Conservation (phyloP, 2,888 invertebrate species). For the Abrostola triplasia region DNA sequence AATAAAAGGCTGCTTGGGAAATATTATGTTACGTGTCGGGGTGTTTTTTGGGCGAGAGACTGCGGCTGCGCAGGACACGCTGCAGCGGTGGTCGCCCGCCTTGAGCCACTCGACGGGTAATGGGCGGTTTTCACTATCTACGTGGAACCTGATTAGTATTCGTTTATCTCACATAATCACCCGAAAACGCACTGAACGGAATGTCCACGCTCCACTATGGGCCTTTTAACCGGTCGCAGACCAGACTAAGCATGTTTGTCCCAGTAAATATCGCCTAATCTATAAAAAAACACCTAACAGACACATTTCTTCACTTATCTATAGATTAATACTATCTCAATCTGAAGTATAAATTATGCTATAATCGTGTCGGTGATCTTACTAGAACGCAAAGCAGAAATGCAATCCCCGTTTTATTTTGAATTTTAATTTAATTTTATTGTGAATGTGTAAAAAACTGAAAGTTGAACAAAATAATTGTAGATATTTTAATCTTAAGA, state of each 20-base stretch:
- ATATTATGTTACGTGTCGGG: constrained; percentile 87
- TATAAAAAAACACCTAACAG: constrained; percentile 10
- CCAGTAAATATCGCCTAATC: constrained; percentile 12
- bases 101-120: constrained; percentile 76
- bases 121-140: constrained; percentile 70
- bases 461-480: neutral
- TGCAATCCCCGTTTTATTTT: neutral
- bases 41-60: constrained; percentile 80
- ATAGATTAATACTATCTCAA: constrained; percentile 20
- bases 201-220: constrained; percentile 24
- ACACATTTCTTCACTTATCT: constrained; percentile 26
- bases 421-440: too few species aligned
- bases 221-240: constrained; percentile 3
- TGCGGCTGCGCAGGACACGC: constrained; percentile 67
- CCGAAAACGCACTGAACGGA: constrained; percentile 44
- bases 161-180: constrained; percentile 46
- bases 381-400: constrained; percentile 1
- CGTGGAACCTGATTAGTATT: constrained; percentile 64
- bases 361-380: constrained; percentile 11
- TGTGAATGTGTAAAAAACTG: neutral
- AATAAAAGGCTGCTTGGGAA: constrained; percentile 87
- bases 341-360: constrained; percentile 20
- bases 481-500: neutral
- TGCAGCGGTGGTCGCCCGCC: constrained; percentile 67
- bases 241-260: constrained; percentile 16